Evolutionary conservation across 1,140 invertebrate genomes (phyloP), one percentile per base, ranked within the genome.

Genomic region (Hermetia illucens): DNA sequence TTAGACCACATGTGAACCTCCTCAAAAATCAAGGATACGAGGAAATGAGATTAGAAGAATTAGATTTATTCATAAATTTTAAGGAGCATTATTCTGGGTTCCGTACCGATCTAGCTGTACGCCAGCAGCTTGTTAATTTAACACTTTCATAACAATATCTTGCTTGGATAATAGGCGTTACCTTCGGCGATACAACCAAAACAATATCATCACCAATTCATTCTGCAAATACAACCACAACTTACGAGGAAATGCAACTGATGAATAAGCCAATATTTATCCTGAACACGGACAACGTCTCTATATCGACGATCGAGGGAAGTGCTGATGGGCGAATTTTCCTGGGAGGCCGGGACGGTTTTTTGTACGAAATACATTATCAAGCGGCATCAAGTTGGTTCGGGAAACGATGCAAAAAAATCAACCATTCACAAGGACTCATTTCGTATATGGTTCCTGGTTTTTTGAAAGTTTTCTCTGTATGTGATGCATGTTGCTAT

Each of bases 341-440:
- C 61, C 74, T 97, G 52, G 92, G 92, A 18, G 90, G 85, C 25
- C 85, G 81, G 62, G 91, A 98, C 69, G 92, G 94, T 10, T 85
- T 79, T 48, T 62, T 99, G 2, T 97, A 88, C 72, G 95, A 99
- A 76, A 78, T 98, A 47, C 74, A 74, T 49, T 99, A 98, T 68
- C 86, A 91, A 72, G 80, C 79, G 21, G 80, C 84, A 61, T 71
- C 79, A 40, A 77, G 79, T 35, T 98, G 93, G 92, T 94, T 95
- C 62, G 85, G 88, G 15, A 86, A 90, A 65, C 82, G 91, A 43
- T 96, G 90, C 61, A 80, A 82, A 53, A 96, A 94, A 68, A 74
- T 95, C 2, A 97, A 97, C 66, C 86, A 93, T 56, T 94, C 93
- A 0, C 85, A 80, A 34, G 82, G 84, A 41, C 66, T 79, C 3